Percentiles rank a stretch among this genome's conserved stretches.
Evolutionary conservation across 2,888 invertebrate species (phyloP).

Genomic region (Gortyna flavago): DNA sequence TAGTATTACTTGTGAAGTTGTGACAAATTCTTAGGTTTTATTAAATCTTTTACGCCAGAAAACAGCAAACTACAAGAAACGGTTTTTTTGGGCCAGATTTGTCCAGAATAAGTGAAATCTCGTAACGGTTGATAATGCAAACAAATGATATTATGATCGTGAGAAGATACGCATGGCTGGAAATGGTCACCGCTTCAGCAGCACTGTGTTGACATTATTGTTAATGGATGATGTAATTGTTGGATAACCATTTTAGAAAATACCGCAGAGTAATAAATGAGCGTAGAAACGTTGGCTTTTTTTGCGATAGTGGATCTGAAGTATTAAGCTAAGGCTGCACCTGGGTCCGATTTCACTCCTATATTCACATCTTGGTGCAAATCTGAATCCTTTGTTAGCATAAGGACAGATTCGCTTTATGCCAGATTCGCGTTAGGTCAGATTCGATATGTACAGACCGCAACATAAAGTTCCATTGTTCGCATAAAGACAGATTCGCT

Average conservation of each 20-base stretch:
- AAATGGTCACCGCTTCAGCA: conserved; percentile 32
- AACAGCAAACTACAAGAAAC: too few species aligned
- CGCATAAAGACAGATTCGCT: too few species aligned
- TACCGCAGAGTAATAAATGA: conserved; percentile 28
- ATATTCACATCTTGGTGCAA: conserved; percentile 8
- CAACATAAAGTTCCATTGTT: too few species aligned
- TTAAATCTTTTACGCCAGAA: not conserved
- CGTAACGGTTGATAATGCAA: conserved; percentile 55
- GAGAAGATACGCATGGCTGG: conserved; percentile 67
- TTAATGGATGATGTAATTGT: conserved; percentile 39
- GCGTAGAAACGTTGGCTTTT: conserved; percentile 16
- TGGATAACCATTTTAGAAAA: conserved; percentile 35
- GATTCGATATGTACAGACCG: too few species aligned
- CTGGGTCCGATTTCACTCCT: conserved; percentile 2
- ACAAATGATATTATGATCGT: conserved; percentile 61
- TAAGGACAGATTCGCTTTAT: too few species aligned
- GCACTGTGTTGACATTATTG: conserved; percentile 34
- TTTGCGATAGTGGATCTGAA: conserved; percentile 7
- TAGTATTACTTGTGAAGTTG: not conserved
- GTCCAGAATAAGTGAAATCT: conserved; percentile 37
- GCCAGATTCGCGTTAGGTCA: too few species aligned
- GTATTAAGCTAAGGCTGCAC: not conserved
- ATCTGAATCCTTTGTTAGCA: too few species aligned
- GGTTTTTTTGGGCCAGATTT: not conserved
- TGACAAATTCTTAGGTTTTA: not conserved